phyloP scores from a whole-genome alignment of 2,888 invertebrate species.

The Lapara coniferarum region DNA sequence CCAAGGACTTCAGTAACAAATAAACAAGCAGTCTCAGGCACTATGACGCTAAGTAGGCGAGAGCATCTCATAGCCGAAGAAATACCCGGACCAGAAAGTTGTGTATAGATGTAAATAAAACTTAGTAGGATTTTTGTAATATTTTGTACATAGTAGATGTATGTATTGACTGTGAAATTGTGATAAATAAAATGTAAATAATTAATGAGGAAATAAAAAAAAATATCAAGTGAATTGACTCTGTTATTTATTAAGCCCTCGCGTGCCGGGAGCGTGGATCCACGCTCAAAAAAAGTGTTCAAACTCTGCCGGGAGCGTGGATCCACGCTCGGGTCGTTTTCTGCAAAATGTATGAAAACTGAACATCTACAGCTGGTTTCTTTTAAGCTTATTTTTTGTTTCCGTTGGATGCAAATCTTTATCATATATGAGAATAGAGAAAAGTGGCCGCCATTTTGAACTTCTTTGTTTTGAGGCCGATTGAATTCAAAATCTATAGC shows the following conservation, averaged over 20 bases:
- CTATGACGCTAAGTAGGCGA: constrained; percentile 70
- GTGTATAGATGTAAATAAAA: constrained; percentile 62
- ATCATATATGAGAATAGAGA: too few relatives aligned
- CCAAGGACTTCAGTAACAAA: constrained; percentile 54
- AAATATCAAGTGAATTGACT: constrained; percentile 50
- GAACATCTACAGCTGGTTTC: too few relatives aligned
- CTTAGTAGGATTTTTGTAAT: constrained; percentile 27
- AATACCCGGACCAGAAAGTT: constrained; percentile 79
- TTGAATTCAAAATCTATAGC: too few relatives aligned
- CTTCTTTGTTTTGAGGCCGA: too few relatives aligned
- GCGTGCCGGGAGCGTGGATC: too few relatives aligned
- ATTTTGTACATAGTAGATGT: constrained; percentile 60
- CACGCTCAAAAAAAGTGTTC: too few relatives aligned
- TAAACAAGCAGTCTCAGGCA: constrained; percentile 59
- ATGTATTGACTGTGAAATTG: constrained; percentile 72
- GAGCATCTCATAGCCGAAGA: constrained; percentile 79
- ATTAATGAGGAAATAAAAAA: constrained; percentile 49
- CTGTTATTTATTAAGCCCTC: constrained; percentile 30
- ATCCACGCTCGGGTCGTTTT: too few relatives aligned
- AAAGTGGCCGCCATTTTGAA: too few relatives aligned
- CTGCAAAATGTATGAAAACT: too few relatives aligned
- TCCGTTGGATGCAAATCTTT: too few relatives aligned
- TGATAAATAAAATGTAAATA: constrained; percentile 71
- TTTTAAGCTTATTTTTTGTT: too few relatives aligned
- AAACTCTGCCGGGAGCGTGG: too few relatives aligned